Evolutionary conservation across 1,140 invertebrate genomes (phyloP).

Genomic region (Drosophila varians): DNA sequence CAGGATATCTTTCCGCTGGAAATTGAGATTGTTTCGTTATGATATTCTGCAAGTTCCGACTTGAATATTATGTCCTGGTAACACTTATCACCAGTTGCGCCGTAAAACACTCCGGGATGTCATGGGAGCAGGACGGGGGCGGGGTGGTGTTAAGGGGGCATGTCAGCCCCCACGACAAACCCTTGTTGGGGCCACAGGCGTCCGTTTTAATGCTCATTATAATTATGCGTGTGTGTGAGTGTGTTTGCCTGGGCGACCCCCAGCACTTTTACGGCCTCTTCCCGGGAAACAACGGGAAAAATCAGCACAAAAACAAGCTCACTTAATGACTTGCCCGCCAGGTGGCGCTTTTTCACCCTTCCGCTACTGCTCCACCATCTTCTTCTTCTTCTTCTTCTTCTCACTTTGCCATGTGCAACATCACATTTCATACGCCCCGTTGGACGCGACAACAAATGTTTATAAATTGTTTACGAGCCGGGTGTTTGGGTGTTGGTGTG

Average conservation of each 20-base stretch:
- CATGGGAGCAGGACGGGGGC: background rate
- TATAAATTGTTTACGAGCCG: constrained; percentile 22
- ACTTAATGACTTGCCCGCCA: constrained; percentile 75
- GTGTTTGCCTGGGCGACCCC: constrained; percentile 16
- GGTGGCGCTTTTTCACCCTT: constrained; percentile 28
- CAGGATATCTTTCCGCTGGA: constrained; percentile 30
- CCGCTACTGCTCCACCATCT: too few relatives aligned
- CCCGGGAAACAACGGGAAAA: constrained; percentile 36
- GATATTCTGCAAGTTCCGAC: constrained; percentile 12
- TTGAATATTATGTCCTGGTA: constrained; percentile 12
- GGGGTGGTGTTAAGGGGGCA: constrained; percentile 18
- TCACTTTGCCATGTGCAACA: constrained; percentile 22
- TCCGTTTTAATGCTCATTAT: constrained; percentile 75
- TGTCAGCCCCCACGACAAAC: constrained; percentile 44
- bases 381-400: constrained; percentile 1
- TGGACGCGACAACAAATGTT: constrained; percentile 59
- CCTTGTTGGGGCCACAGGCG: constrained; percentile 47
- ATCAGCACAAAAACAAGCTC: constrained; percentile 76
- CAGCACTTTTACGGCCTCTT: constrained; percentile 69
- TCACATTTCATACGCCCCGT: constrained; percentile 57
- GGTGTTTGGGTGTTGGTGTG: constrained; percentile 6
- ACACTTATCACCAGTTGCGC: constrained; percentile 43
- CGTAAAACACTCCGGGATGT: constrained; percentile 31
- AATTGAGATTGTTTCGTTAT: constrained; percentile 18
- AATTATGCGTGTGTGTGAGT: constrained; percentile 67